Base-by-base conservation (phyloP, 2,113 vertebrate genomes). In the Gallinago jamesoni region DNA sequence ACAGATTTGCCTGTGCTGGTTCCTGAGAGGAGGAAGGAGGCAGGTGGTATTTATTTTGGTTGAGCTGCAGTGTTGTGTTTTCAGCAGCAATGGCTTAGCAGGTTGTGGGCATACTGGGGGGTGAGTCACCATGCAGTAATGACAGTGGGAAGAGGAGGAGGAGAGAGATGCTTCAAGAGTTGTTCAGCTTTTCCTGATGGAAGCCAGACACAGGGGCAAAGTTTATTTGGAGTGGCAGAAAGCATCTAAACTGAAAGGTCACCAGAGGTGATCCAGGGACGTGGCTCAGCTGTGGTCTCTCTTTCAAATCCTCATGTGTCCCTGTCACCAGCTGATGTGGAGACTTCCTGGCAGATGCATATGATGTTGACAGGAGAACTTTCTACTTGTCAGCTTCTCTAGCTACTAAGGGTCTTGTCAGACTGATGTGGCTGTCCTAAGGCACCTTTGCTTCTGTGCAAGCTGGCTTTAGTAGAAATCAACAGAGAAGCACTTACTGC, bases 41-140 rank as follows among this genome's bases (percentile, higher is more conserved):
- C 30, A 45, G 41, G 83, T 57, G 63, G 21, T 45, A 62, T 93
- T 96, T 95, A 59, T 74, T 67, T 63, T 47, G 59, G 39, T 74
- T 25, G 75, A 88, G 82, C 67, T 80, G 67, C 48, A 69, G 48
- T 57, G 63, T 48, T 95, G 57, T 79, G 72, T 86, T 94, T 93
- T 57, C 78, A 77, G 93, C 82, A 90, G 83, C 75, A 37, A 31
- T 14, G 74, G 84, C 69, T 84, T 78, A 78, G 81, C 69, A 85
- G 82, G 92, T 92, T 92, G 88, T 95, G 82, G 80, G 76, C 73
- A 96, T 31, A 83, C 83, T 96, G 16, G 37, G 50, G 53, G 85
- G 83, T 89, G 93, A 92, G 93, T 96, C 93, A 89, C 80, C 45
- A 20, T 62, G 37, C 43, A 59, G 82, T 50, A 67, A 62, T 41